Base-by-base conservation (phyloP, 2,888 invertebrate genomes). In the Spialia ferax region DNA sequence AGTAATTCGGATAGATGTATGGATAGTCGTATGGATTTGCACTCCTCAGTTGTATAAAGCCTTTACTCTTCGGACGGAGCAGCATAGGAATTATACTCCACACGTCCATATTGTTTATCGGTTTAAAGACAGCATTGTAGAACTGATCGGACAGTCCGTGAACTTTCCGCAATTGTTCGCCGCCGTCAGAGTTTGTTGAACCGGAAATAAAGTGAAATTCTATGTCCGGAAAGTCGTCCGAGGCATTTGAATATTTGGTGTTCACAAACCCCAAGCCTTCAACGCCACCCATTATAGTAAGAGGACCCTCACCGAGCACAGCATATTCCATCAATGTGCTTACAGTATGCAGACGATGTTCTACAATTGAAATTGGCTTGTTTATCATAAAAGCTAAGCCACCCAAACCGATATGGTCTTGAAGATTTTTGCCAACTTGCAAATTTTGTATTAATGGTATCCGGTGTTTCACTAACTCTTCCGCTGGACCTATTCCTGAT, bases 231-330 rank as follows among this genome's bases (percentile, higher is more conserved):
- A 96, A 97, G 81, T 98, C 98, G 0, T 97, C 95, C 0, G 96
- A 94, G 0, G 94, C 95, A 76, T 98, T 98, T 0, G 95, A 96
- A 78, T 96, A 98, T 82, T 97, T 97, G 0, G 98, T 98, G 73
- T 97, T 97, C 15, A 98, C 97, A 84, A 97, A 98, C 0, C 96
- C 98, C n/a, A 98, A 85, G 0, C 97, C 97, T 88, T 98, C 98
- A 0, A 98, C 98, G 0, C 98, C 98, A 0, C 98, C 98, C 83
- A 98, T 94, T 1, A 98, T 96, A 0, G 98, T 98, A 32, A 98
- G 86, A 0, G 97, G 98, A 0, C 98, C 98, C 75, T 96, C 96
- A 0, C 97, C 97, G 68, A 97, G 94, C 15, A 97, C 95, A 0
- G 97, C 97, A 80, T 98, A 98, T 74, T 97, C 96, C 93, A 98